Percentiles rank a stretch among this genome's conserved stretches.
Evolutionary conservation across 2,797 vertebrate genomes (phyloP).

Genomic region (Acipenser ruthenus): DNA sequence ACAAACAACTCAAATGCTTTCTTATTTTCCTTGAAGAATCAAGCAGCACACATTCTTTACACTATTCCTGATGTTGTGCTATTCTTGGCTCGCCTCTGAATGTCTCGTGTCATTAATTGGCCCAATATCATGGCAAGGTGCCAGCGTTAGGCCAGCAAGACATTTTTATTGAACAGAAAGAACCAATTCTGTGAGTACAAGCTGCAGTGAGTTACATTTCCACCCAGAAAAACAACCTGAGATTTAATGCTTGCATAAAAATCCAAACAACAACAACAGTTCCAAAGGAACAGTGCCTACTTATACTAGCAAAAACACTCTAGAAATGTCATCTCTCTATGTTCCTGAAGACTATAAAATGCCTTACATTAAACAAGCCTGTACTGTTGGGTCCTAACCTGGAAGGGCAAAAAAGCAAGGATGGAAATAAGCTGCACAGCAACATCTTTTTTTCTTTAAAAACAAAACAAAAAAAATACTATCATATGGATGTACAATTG

Average conservation of each 20-base stretch:
- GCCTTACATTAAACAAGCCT: too few species aligned
- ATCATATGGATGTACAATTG: too few species aligned
- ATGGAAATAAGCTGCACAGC: too few species aligned
- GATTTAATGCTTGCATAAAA: not conserved
- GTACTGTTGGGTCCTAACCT: too few species aligned
- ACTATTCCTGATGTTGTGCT: not conserved
- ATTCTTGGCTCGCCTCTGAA: not conserved
- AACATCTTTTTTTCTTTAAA: too few species aligned
- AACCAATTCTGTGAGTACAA: not conserved
- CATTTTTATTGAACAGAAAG: not conserved
- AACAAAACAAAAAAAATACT: too few species aligned
- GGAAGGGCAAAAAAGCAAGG: too few species aligned
- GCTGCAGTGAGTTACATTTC: not conserved
- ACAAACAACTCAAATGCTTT: not conserved
- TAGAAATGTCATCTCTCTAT: too few species aligned
- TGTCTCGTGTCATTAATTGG: not conserved
- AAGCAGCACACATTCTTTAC: not conserved
- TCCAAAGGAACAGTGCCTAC: too few species aligned
- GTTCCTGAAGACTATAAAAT: too few species aligned
- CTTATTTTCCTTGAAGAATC: not conserved
- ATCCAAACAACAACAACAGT: not conserved
- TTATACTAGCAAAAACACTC: too few species aligned
- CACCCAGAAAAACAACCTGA: not conserved
- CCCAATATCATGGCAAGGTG: not conserved
- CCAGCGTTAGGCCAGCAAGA: not conserved